Base-by-base conservation (phyloP, 2,888 invertebrate species). In the Itoplectis maculator region DNA sequence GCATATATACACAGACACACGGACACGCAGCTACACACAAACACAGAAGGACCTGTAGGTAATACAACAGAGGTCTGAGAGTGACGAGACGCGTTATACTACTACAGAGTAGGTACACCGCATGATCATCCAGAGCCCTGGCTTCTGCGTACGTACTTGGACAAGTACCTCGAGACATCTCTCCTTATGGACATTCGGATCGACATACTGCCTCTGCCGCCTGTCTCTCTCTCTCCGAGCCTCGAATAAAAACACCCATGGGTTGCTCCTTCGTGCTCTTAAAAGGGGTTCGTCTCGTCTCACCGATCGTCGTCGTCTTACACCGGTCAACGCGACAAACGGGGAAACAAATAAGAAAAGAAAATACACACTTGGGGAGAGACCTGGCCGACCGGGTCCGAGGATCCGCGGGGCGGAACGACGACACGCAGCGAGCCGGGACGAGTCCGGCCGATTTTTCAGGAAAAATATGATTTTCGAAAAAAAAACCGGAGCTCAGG, bases 131-230 rank as follows among this genome's bases (percentile, higher is more conserved):
- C 56, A 63, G 72, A 79, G 49, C 47, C 20, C 45, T 70, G 72
- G 65, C 35, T 42, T 51, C 13, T 61, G 65, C 35, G 79, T 73
- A 78, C 77, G 77, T 56, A 78, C 66, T 59, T 35, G 59, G 79
- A 74, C 78, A 66, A 75, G 75, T 82, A 74, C 81, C 77, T 73
- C 76, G 76, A 78, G 83, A 86, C 82, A 80, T 76, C 82, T 84
- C 86, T 86, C 76, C 78, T 86, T 86, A 85, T 86, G 85, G 85
- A 86, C 86, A 85, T 84, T 85, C 82, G 84, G 54, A 83, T 82
- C 82, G 83, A 73, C 82, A 79, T 74, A 69, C 66, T 47, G 61
- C 45, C 42, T 18, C 23, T 65, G 54, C 49, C 42, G 42, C 20
- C 70, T 49, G 49, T 72, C 35, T 40, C 59, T n/a, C 8, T 72